phyloP scores from a whole-genome alignment of 2,888 invertebrate species.

The Acanthosepion esculentum region DNA sequence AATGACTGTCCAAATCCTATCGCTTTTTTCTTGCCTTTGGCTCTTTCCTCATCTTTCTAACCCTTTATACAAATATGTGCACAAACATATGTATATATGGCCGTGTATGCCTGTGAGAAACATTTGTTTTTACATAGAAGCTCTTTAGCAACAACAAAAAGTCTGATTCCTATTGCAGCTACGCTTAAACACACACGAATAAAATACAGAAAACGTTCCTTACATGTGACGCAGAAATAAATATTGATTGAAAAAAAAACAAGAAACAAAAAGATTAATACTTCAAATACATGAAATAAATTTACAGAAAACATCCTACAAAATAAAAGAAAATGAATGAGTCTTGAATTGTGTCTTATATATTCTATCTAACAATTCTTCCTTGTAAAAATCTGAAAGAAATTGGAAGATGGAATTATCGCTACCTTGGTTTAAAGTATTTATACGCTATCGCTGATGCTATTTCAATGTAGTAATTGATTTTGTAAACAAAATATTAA shows the following conservation, averaged over 20 bases:
- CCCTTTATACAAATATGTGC: too few species aligned
- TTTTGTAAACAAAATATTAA: not conserved
- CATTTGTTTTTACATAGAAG: too few species aligned
- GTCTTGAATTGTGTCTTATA: not conserved
- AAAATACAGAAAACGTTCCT: too few species aligned
- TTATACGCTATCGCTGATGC: not conserved
- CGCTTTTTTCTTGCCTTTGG: too few species aligned
- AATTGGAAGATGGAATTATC: not conserved
- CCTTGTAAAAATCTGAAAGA: not conserved
- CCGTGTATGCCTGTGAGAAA: not conserved
- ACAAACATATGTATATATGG: too few species aligned
- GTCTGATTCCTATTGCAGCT: not conserved
- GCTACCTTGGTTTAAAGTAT: not conserved
- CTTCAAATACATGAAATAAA: accelerated
- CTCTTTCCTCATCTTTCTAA: too few species aligned
- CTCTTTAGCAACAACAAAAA: not conserved
- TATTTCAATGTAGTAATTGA: not conserved
- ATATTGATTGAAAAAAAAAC: not conserved
- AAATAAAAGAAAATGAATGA: not conserved
- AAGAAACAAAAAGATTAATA: too few species aligned
- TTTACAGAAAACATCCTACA: not conserved
- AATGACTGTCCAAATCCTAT: too few species aligned
- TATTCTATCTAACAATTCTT: not conserved
- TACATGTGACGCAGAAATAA: too few species aligned
- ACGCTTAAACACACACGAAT: not conserved